Evolutionary conservation across 2,797 vertebrate genomes (phyloP), one percentile per base, ranked within the genome.

Genomic region (Alca torda): DNA sequence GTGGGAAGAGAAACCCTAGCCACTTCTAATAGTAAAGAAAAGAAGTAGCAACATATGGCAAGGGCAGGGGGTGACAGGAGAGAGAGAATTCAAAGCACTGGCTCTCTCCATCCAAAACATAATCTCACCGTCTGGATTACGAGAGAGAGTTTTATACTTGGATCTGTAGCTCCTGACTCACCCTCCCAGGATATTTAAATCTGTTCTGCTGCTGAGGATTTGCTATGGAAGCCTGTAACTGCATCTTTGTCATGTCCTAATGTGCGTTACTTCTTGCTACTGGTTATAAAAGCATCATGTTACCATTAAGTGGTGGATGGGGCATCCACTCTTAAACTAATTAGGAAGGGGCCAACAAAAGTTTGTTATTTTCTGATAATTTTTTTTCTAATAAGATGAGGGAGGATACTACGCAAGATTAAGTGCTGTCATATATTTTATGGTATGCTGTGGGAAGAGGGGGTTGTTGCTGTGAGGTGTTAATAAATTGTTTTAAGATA

Each of bases 1-100:
- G 88, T 94, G 91, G 96, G 96, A 96, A 92, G 93, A 96, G 91
- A 96, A 97, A 97, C 83, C 45, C 83, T 95, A 96, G 96, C 90
- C 91, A 77, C 91, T 93, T 93, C 80, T 96, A 92, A 95, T 89
- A 87, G 96, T 90, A 96, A 93, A 91, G 86, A 85, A 92, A 95
- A 89, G 76, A 92, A 72, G 35, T 61, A 59, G 87, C 81, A 95
- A 89, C 96, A 90, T 89, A 53, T 95, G 90, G 93, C 75, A 59
- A 83, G 83, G 76, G 48, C 6, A 4, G n/a, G 28, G 85, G 50
- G 68, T 74, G 76, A 91, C 80, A 76, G 89, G 92, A 84, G 79
- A 48, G 84, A 95, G 83, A 87, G 84, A 92, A 82, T 92, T 56
- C 63, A 83, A 43, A 82, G 37, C 90, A 78, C 63, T 90, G 74